Evolutionary conservation across 2,113 vertebrate species (phyloP).

Genomic region (Rhegmatorhina hoffmannsi): DNA sequence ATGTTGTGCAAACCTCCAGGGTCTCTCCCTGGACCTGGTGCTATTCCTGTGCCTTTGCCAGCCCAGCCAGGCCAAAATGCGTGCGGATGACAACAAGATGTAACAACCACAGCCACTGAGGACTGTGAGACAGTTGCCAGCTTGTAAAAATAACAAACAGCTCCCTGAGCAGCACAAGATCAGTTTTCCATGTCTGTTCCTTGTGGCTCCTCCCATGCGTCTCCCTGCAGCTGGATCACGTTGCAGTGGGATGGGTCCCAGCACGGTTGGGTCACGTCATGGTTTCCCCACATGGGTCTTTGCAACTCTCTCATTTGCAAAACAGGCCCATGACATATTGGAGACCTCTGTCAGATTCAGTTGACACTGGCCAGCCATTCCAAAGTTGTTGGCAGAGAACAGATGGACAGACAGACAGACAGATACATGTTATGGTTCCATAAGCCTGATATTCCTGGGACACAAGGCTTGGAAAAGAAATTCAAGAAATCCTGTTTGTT

Average conservation of each 20-base stretch:
- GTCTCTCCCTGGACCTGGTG: background rate
- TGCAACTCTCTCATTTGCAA: background rate
- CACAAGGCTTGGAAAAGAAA: background rate
- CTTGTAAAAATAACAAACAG: background rate
- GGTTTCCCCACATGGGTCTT: background rate
- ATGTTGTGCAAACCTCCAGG: accelerated
- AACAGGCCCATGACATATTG: background rate
- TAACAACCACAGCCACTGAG: accelerated
- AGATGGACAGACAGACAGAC: background rate
- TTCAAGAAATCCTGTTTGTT: background rate
- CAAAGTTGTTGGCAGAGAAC: background rate
- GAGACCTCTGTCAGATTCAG: background rate
- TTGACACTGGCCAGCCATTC: background rate
- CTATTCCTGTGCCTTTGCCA: background rate
- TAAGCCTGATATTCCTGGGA: background rate
- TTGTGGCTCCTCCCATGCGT: background rate
- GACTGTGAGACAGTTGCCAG: background rate
- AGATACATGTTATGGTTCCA: accelerated
- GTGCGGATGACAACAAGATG: too few relatives aligned
- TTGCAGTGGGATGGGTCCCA: background rate
- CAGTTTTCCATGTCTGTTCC: background rate
- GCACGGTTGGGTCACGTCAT: background rate
- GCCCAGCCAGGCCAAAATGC: background rate
- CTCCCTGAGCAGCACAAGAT: background rate
- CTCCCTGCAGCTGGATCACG: accelerated